phyloP scores from a whole-genome alignment of 2,888 invertebrate genomes.

The Tetramorium bicarinatum region DNA sequence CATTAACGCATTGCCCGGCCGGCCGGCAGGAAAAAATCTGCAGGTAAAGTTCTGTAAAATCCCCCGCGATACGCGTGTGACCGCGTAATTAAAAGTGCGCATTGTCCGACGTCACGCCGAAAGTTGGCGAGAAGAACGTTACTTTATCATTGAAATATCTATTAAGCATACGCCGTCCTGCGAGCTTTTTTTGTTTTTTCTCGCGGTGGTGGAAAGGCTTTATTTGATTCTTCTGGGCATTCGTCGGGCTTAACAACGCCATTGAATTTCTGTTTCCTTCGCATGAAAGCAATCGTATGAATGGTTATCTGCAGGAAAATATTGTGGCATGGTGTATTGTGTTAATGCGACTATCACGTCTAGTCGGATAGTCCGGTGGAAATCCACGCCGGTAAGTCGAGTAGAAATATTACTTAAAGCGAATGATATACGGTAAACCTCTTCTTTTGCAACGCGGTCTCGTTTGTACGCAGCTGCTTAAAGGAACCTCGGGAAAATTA shows the following conservation, averaged over 20 bases:
- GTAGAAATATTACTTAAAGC: conserved; percentile 61
- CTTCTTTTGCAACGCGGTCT: not conserved
- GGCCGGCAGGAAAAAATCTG: conserved; percentile 14
- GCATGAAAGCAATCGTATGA: conserved; percentile 68
- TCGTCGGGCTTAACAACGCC: conserved; percentile 65
- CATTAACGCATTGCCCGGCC: no score
- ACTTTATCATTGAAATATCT: conserved; percentile 74
- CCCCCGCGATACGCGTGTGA: conserved; percentile 47
- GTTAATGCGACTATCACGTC: conserved; percentile 28
- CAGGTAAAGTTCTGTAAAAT: conserved; percentile 62
- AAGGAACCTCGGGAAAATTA: conserved; percentile 42
- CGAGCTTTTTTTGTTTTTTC: conserved; percentile 55
- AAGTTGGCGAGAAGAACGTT: conserved; percentile 69
- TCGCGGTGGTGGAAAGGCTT: conserved; percentile 62
- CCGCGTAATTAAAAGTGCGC: conserved; percentile 68
- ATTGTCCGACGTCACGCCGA: conserved; percentile 64
- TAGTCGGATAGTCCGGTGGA: not conserved
- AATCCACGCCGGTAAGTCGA: conserved; percentile 19
- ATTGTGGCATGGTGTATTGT: conserved; percentile 46
- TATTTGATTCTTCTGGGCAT: conserved; percentile 71
- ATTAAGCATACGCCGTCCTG: conserved; percentile 71
- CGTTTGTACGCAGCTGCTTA: not conserved
- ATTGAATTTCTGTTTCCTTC: conserved; percentile 74
- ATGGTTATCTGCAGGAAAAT: conserved; percentile 63
- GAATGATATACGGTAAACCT: conserved; percentile 61